phyloP scores from a whole-genome alignment of 2,888 invertebrate species.

The Volucella inflata region DNA sequence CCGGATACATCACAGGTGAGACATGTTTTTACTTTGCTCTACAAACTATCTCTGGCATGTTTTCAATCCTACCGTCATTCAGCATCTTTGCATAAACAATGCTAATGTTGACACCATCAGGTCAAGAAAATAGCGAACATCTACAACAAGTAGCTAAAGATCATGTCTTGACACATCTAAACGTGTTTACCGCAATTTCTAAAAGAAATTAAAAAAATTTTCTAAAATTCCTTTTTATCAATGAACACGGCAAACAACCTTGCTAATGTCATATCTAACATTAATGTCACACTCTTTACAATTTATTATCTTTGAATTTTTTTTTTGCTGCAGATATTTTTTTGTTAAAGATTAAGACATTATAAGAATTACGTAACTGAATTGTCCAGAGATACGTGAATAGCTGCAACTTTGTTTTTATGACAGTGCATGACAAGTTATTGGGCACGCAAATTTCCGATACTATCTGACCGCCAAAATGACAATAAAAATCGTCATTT shows the following conservation, averaged over 20 bases:
- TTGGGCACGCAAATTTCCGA: slow-evolving; percentile 18
- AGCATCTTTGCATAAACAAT: background rate
- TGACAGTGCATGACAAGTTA: slow-evolving; percentile 25
- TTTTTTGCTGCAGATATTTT: background rate
- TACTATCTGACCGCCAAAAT: background rate
- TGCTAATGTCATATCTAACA: background rate
- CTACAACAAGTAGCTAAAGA: background rate
- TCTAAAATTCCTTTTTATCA: background rate
- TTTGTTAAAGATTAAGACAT: background rate
- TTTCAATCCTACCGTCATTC: no score
- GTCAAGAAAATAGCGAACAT: background rate
- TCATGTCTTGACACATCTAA: background rate
- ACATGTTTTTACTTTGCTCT: no score
- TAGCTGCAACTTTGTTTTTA: background rate
- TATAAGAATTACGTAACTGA: background rate
- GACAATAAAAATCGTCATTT: slow-evolving; percentile 23
- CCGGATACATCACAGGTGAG: no score
- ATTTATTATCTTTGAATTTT: slow-evolving; percentile 3
- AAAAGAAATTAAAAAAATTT: background rate
- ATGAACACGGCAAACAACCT: slow-evolving; percentile 4
- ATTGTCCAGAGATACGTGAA: background rate
- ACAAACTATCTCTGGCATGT: no score
- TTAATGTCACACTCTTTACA: background rate
- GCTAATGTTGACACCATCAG: slow-evolving; percentile 1
- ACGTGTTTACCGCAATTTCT: background rate